Base-by-base conservation (phyloP, 2,888 invertebrate species). In the Temnothorax unifasciatus region DNA sequence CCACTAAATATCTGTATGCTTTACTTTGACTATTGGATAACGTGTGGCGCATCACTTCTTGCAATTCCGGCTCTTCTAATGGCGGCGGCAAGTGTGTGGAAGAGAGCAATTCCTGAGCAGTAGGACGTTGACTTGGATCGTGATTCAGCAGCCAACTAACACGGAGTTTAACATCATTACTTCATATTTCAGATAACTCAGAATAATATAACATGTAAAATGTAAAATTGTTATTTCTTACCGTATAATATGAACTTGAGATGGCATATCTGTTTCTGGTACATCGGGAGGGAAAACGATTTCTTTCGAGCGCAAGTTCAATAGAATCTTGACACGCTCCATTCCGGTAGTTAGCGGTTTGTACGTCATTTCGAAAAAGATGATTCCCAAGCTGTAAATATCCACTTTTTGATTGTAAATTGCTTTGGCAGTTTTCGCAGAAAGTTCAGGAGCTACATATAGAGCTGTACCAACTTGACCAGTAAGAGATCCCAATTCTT, bases 311-410 rank as follows among this genome's bases (percentile, higher is more conserved):
- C 99, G 95, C 52, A 99, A 93, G 79, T 97, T 96, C 0, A 96
- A 96, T 52, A 99, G 95, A 4, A 98, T 96, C 91, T 97, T 96
- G 25, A 97, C 97, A 85, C 99, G 96, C 95, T 99, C 99, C 98
- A 99, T 99, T 54, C 97, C 97, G 0, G 99, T 99, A 0, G 95
- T 95, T 64, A 99, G 95, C 0, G 98, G 97, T 21, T 96, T 97
- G 93, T 98, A 98, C 92, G 98, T 98, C 99, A 99, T 99, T 95
- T 99, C 99, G 92, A 99, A 99, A 88, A 99, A 96, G 87, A 99
- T 99, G 57, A 99, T 97, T 4, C 99, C 99, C 69, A 98, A 91
- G 91, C 96, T 96, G 90, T 96, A 96, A 86, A 96, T 96, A 90
- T 96, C 96, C 1, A 98, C 98, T 95, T 98, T 98, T 95, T 99